phyloP scores from a whole-genome alignment of 2,113 vertebrate genomes.

The Castor canadensis region DNA sequence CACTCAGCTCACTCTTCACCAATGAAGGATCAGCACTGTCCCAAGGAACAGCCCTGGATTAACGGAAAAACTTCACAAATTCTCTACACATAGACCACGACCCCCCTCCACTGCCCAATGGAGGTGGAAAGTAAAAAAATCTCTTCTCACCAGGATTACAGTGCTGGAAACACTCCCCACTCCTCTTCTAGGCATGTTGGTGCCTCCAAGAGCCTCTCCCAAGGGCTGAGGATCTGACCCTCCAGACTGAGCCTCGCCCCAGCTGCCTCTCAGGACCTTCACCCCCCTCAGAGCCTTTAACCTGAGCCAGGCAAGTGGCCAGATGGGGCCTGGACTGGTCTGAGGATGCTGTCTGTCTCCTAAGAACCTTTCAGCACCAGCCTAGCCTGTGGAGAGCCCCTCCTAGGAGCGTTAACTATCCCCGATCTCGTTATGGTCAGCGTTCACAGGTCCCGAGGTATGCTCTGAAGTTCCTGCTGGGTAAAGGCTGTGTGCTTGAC shows the following conservation, averaged over 20 bases:
- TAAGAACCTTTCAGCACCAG: constrained; percentile 77
- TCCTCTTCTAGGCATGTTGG: background rate
- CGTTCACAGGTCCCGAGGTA: no score
- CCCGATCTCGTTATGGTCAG: no score
- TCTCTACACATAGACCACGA: background rate
- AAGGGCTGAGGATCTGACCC: background rate
- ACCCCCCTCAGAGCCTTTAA: background rate
- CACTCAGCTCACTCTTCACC: background rate
- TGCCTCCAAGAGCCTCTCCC: background rate
- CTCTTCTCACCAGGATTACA: no score
- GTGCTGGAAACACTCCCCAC: background rate
- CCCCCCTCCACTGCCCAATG: background rate
- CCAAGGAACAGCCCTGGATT: background rate
- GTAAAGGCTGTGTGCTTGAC: background rate
- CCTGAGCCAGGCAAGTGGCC: background rate
- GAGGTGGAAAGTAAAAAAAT: no score
- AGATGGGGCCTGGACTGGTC: background rate
- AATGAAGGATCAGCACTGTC: background rate
- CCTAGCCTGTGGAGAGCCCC: no score
- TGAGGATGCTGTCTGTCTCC: constrained; percentile 38
- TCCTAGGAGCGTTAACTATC: no score
- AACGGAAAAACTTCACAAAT: no score
- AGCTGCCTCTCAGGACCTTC: background rate
- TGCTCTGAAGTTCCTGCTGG: no score
- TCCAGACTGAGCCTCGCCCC: background rate